Evolutionary conservation across 2,888 invertebrate species (phyloP).

Genomic region (Zaprionus lineosus): DNA sequence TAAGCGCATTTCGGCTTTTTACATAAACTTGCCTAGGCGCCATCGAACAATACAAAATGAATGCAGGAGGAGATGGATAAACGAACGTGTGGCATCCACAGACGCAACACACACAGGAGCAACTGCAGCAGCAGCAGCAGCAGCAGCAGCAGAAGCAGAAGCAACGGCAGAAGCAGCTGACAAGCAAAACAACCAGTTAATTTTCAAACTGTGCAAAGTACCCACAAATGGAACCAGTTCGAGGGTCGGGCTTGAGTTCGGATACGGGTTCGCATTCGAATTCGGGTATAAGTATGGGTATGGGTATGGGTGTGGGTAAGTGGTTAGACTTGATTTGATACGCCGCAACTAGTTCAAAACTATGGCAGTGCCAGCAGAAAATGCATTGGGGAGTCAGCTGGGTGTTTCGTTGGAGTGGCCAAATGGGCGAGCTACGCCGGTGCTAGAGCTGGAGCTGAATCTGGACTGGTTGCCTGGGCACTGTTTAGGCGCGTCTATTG

Average conservation of each 20-base stretch:
- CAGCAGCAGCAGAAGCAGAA: not conserved
- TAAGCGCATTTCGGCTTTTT: constrained; percentile 58
- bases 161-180: constrained; percentile 24
- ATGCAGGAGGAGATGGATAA: not conserved
- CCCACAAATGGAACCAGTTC: not conserved
- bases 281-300: not conserved
- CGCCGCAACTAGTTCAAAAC: constrained; percentile 56
- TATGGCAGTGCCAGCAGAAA: constrained; percentile 19
- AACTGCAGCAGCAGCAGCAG: no score
- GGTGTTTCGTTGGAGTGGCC: constrained; percentile 6
- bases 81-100: constrained; percentile 18
- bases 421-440: constrained; percentile 1
- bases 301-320: constrained; percentile 35
- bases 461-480: constrained; percentile 22
- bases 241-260: not conserved
- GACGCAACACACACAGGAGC: constrained; percentile 27
- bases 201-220: constrained; percentile 68
- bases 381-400: constrained; percentile 35
- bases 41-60: constrained; percentile 65
- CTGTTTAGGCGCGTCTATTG: constrained; percentile 42
- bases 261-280: not conserved
- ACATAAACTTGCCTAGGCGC: constrained; percentile 62
- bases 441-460: constrained; percentile 1
- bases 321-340: constrained; percentile 60
- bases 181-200: constrained; percentile 69